Evolutionary conservation across 2,113 vertebrate species (phyloP).

Genomic region (Nasalis larvatus): DNA sequence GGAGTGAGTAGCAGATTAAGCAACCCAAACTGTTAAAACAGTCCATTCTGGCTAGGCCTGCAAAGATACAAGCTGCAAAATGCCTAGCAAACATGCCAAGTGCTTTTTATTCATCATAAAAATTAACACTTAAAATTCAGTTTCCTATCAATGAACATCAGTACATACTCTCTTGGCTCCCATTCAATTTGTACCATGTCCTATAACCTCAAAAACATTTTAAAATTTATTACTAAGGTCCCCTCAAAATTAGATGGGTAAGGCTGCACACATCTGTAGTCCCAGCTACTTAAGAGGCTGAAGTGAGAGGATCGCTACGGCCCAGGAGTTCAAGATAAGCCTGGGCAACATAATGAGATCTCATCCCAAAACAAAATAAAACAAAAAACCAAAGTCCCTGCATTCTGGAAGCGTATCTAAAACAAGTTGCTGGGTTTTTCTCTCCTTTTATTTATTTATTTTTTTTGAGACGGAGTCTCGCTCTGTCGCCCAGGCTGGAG

Average conservation of each 20-base stretch:
- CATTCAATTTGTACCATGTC: background rate
- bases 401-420: background rate
- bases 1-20: background rate
- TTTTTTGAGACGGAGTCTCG: too few species aligned
- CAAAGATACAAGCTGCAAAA: background rate
- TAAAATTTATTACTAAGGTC: slow-evolving; percentile 15
- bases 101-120: slow-evolving; percentile 27
- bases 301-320: background rate
- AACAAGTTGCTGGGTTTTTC: slow-evolving; percentile 1
- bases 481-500: too few species aligned
- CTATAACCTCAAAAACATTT: background rate
- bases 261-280: background rate
- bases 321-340: background rate
- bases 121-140: slow-evolving; percentile 20
- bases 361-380: background rate
- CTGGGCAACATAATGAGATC: background rate
- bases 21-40: background rate
- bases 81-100: background rate
- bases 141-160: background rate
- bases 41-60: background rate
- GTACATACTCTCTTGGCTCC: background rate
- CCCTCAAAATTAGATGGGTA: background rate
- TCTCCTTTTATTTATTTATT: too few species aligned
- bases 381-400: background rate
- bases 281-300: background rate